Conservation (phyloP, 2,888 invertebrate species). For the Sylvicola fuscatus region DNA sequence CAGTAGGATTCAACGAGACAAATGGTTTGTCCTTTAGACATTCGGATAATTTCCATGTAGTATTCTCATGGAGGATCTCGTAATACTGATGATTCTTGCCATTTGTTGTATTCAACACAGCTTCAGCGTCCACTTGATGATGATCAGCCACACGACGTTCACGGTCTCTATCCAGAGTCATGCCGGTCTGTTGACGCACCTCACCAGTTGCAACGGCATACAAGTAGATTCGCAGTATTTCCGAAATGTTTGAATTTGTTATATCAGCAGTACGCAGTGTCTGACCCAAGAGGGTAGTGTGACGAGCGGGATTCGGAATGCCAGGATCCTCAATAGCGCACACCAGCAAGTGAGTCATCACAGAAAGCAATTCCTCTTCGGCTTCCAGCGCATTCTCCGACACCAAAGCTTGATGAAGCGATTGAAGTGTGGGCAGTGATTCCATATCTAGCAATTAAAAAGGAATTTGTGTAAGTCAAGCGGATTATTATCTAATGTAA, state of each 20-base stretch:
- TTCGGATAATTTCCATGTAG: constrained; percentile 60
- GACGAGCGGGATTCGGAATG: constrained; percentile 71
- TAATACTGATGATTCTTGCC: constrained; percentile 65
- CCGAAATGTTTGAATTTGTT: constrained; percentile 77
- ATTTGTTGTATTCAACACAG: constrained; percentile 37
- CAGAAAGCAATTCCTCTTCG: constrained; percentile 69
- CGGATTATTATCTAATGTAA: background rate
- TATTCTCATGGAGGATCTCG: constrained; percentile 51
- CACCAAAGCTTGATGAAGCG: constrained; percentile 66
- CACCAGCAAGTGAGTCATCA: constrained; percentile 73
- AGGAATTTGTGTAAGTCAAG: background rate
- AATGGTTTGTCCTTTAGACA: constrained; percentile 68
- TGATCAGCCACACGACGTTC: constrained; percentile 66
- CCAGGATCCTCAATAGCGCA: constrained; percentile 90
- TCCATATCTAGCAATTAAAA: constrained; percentile 46
- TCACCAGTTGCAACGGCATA: constrained; percentile 79
- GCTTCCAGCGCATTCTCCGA: constrained; percentile 52
- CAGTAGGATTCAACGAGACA: constrained; percentile 62
- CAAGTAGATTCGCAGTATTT: constrained; percentile 77
- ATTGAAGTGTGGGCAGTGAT: constrained; percentile 65
- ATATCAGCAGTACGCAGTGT: constrained; percentile 77
- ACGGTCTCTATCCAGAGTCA: constrained; percentile 63
- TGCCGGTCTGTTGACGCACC: constrained; percentile 55
- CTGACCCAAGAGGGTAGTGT: constrained; percentile 78
- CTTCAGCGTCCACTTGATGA: constrained; percentile 46